Evolutionary conservation across 2,888 invertebrate genomes (phyloP), one percentile per base, ranked within the genome.

Genomic region (Maniola hyperantus): DNA sequence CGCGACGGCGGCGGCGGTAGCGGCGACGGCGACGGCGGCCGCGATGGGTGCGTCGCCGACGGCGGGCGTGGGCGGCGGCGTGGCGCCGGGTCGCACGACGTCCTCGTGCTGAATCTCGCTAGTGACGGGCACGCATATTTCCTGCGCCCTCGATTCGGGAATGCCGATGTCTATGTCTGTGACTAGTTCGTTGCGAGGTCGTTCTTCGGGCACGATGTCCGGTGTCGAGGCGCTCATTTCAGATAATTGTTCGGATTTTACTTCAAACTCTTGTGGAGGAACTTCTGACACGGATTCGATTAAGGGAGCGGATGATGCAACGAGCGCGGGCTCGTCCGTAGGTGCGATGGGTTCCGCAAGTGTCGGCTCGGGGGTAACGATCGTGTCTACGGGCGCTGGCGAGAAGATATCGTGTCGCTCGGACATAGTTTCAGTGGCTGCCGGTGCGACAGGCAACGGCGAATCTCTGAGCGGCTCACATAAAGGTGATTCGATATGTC

Each of bases 61-160:
- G 13, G 81, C 80, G 46, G 83, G 81, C 13, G 83, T 77, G 71
- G 78, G 79, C 78, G 74, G 80, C 53, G 83, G 81, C 67, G 83
- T 77, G 51, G 76, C 75, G 34, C 71, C 74, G 50, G 78, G 77
- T 64, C 77, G 82, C 63, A 78, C 83, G 67, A 76, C 80, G 69
- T 87, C 88, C 57, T 88, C 88, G 36, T 78, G 78, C 36, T 79
- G 81, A 55, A 90, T 89, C 76, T 89, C 90, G 68, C 76, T 81
- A 26, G 84, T 93, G 82, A 81, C 92, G 74, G 83, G 92, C 76
- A 83, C 89, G 86, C 81, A 93, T 72, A 86, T 94, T 87, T 91
- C 89, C 68, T 90, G 90, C 62, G 91, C 91, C 54, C 84, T 83
- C 36, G 85, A 88, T 72, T 90, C 91, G 20, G 88, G 82, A 57